Evolutionary conservation across 1,140 invertebrate genomes (phyloP).

Genomic region (Sarcophaga bullata): DNA sequence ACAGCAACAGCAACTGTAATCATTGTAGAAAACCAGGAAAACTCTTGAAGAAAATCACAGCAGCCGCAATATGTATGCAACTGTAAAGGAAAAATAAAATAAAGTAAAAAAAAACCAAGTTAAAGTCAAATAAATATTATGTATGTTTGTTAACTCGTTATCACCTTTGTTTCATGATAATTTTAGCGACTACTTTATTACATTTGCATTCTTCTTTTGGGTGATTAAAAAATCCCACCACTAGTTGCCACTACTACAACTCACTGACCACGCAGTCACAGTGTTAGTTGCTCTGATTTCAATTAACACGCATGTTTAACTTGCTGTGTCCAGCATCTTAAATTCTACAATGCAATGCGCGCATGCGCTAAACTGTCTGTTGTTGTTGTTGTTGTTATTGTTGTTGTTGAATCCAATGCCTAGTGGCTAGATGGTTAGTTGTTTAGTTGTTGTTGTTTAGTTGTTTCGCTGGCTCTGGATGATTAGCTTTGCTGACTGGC

Average conservation of each 20-base stretch:
- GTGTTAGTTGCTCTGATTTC: slow-evolving; percentile 27
- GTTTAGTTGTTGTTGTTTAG: too few species aligned
- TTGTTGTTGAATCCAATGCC: neutral
- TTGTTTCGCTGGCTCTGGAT: too few species aligned
- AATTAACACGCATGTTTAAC: slow-evolving; percentile 40
- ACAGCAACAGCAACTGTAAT: neutral
- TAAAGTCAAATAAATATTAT: slow-evolving; percentile 1
- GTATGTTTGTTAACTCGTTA: slow-evolving; percentile 40
- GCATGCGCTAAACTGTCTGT: slow-evolving; percentile 6
- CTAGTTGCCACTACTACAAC: slow-evolving; percentile 9
- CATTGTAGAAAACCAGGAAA: neutral
- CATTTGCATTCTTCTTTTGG: slow-evolving; percentile 13
- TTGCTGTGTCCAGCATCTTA: slow-evolving; percentile 28
- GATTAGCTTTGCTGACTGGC: neutral
- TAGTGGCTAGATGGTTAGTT: neutral
- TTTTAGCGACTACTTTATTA: slow-evolving; percentile 29
- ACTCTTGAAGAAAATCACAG: slow-evolving; percentile 17
- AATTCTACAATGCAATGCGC: neutral
- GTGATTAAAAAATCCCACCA: slow-evolving; percentile 26
- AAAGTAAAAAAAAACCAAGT: neutral
- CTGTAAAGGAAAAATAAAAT: neutral
- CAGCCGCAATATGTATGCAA: neutral
- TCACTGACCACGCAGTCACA: slow-evolving; percentile 30
- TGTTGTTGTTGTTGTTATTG: neutral
- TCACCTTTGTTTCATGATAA: slow-evolving; percentile 32